Base-by-base conservation (phyloP, 2,888 invertebrate species). In the Podotricha telesiphe region DNA sequence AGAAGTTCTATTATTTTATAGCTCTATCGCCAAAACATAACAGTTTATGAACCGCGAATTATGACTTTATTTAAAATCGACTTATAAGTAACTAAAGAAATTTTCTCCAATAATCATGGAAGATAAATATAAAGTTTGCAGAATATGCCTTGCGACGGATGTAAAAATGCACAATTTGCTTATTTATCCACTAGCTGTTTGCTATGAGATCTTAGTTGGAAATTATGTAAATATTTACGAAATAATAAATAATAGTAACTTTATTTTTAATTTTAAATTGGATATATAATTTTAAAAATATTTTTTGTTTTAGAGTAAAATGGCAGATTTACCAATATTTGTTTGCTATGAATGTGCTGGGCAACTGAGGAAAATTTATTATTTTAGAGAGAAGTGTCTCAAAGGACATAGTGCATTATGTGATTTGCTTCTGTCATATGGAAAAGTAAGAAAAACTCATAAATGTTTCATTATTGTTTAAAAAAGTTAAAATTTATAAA, bases 1-100 rank as follows among this genome's bases (percentile, higher is more conserved):
- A 85, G 87, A 79, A 86, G 82, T 83, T 90, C 89, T 90, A 89
- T 80, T 82, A 85, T 84, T 89, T 89, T 87, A 80, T 89, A 89
- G 80, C 80, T 89, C 86, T 85, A 86, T 84, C 77, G 65, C 45
- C 67, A 47, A 62, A 55, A 55, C 61, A 37, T 58, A 59, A 53
- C 48, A 65, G 68, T 73, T 66, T 71, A 67, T 75, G 66, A 74
- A 73, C 82, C 85, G 85, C 85, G 82, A 87, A 86, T 76, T 68
- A 84, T 83, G 80, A 79, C 85, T 84, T 67, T 68, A 73, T 77
- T 77, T 76, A 74, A 65, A 68, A 68, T 65, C 61, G 64, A 53
- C 47, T 68, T 67, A 17, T 55, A 70, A 76, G 65, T 74, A 72
- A 67, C 58, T 51, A 45, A 70, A 62, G 17, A 65, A 37, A 56